Base-by-base conservation (phyloP, 2,113 vertebrate genomes). In the Genyomyrus donnyi region DNA sequence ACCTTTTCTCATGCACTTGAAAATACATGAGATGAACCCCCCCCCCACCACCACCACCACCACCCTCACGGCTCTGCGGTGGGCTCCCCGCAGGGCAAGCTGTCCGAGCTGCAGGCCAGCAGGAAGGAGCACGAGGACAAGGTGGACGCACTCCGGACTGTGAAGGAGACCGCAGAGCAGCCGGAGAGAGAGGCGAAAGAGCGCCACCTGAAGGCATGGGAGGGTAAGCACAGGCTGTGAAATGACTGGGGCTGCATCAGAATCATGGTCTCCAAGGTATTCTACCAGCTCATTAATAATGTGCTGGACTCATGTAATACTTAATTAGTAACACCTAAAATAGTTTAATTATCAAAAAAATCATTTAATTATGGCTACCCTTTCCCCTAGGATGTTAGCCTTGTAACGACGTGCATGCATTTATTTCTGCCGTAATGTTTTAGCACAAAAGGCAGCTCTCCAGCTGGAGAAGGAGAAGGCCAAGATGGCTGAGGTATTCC, bases 181-280 rank as follows among this genome's bases (percentile, higher is more conserved):
- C 97, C 97, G 0, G 98, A 98, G 91, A 96, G 95, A 91, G 97
- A 96, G 93, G 97, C 97, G 89, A 98, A 97, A 92, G 97, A 97
- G 13, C 94, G 92, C 92, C 97, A 98, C 87, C 96, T 94, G 48
- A 96, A 96, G 94, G 94, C 95, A 3, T 98, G 98, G 98, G 98
- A 98, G 92, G 97, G 98, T 97, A 92, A 83, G 42, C 83, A 2
- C 13, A 17, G 0, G 27, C 9, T 0, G 21, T 24, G 21, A 42
- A 88, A 62, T 62, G 53, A 35, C 13, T 17, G 31, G 31, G 4
- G 13, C 31, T 35, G 27, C 31, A 19, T 77, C 35, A 15, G 42
- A 77, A 77, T 42, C 35, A 17, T 87, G 85, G n/a, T 17, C 49
- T 15, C 48, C 15, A 19, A 27, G n/a, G n/a, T 42, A 39, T 39